Evolutionary conservation across 1,140 invertebrate species (phyloP).

Genomic region (Acyrthosiphon pisum): DNA sequence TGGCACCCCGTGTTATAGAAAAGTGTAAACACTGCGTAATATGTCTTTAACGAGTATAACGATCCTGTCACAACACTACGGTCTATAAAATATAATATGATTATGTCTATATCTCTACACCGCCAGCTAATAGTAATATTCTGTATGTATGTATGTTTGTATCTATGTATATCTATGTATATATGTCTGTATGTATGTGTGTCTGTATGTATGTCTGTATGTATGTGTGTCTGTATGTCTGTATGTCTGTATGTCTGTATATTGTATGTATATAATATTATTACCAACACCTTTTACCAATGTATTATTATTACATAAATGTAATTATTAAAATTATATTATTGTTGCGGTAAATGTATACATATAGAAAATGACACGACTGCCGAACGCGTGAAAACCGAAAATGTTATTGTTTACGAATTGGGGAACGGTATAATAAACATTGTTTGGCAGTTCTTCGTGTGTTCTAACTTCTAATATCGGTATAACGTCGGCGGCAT

Average conservation of each 20-base stretch:
- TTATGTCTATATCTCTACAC: neutral
- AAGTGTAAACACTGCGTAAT: neutral
- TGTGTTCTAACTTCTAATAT: neutral
- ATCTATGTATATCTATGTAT: too few species aligned
- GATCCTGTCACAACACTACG: too few species aligned
- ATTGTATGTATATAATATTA: neutral
- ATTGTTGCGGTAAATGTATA: neutral
- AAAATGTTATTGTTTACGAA: neutral
- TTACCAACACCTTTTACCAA: slow-evolving; percentile 10
- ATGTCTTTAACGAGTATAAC: too few species aligned
- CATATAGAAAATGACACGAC: neutral
- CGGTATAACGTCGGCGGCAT: slow-evolving; percentile 30
- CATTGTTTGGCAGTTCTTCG: neutral
- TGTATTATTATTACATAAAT: neutral
- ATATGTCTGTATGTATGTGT: too few species aligned
- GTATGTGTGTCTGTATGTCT: neutral
- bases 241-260: neutral
- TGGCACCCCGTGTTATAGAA: neutral
- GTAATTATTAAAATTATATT: neutral
- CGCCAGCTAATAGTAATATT: neutral
- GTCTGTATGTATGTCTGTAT: neutral
- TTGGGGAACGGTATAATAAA: neutral
- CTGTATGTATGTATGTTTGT: neutral
- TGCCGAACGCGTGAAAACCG: neutral
- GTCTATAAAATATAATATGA: neutral